Evolutionary conservation across 2,113 vertebrate species (phyloP), one percentile per base, ranked within the genome.

Genomic region (Lophochroa leadbeateri): DNA sequence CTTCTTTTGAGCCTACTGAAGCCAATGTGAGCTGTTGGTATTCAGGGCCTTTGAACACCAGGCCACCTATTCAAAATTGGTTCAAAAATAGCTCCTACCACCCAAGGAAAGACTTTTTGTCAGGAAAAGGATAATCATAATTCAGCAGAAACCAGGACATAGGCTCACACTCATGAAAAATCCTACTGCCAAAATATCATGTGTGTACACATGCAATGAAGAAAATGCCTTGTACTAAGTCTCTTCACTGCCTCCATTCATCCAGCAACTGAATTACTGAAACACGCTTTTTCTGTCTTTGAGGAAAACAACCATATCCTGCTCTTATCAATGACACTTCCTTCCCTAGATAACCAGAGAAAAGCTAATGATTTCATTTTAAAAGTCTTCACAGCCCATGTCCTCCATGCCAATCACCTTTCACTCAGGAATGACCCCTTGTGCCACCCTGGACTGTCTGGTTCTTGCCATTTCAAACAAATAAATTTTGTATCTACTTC

Each of bases 381-480:
- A 43, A 81, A 31, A 21, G 17, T 53, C 23, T 75, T 13, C 35
- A 27, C 0, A 0, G 61, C 14, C 31, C 52, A 43, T 0, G 1
- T 55, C 31, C 55, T 69, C 41, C 47, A 63, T 4, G 14, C 13
- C 49, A 39, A 39, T 60, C 44, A 25, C 19, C 24, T 46, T 58
- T 58, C 19, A 46, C 11, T 37, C 43, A 65, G 57, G 5, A 77
- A 57, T 1, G 0, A 43, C 9, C 13, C 23, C 23, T 82, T 1
- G 4, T 65, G 57, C 13, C 37, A 23, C 23, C 29, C 31, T 52
- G 33, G 28, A 8, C 23, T 58, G 14, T 9, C 43, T 24, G 10
- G 20, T 33, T 76, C 61, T 41, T 52, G 37, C 65, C 18, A 65
- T 46, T 71, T 50, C 65, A 46, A 60, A 67, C 33, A 58, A 72